phyloP scores from a whole-genome alignment of 1,140 invertebrate genomes.

The Drosophila serrata region DNA sequence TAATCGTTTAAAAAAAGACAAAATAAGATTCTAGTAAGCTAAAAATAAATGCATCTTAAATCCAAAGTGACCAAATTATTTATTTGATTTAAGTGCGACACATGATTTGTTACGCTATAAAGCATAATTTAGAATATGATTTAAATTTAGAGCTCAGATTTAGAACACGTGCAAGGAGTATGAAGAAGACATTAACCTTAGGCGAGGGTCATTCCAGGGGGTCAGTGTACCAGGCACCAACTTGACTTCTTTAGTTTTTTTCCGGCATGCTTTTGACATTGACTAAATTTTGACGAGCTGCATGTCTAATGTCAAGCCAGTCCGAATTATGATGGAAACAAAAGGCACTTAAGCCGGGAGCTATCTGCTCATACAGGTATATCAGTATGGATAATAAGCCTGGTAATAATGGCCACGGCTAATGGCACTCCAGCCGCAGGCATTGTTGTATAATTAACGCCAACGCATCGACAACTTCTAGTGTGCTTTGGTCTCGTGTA shows the following conservation, averaged over 20 bases:
- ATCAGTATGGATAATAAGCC: conserved; percentile 49
- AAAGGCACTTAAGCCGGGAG: conserved; percentile 43
- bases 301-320: conserved; percentile 43
- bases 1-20: no score
- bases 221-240: conserved; percentile 40
- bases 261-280: conserved; percentile 47
- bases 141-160: neutral
- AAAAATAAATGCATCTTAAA: neutral
- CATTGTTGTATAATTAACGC: conserved; percentile 72
- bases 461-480: conserved; percentile 58
- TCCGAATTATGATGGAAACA: conserved; percentile 29
- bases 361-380: conserved; percentile 35
- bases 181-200: conserved; percentile 24
- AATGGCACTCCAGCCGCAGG: conserved; percentile 45
- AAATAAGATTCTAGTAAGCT: neutral
- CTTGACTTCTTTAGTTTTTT: conserved; percentile 22
- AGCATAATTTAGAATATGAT: conserved; percentile 14
- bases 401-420: conserved; percentile 48
- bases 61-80: conserved; percentile 3
- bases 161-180: conserved; percentile 10
- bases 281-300: conserved; percentile 46
- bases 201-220: conserved; percentile 28
- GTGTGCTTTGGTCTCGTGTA: conserved; percentile 33
- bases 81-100: conserved; percentile 1
- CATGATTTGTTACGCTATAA: conserved; percentile 22